Base-by-base conservation (phyloP, 2,113 vertebrate species). In the Pleuronectes platessa region DNA sequence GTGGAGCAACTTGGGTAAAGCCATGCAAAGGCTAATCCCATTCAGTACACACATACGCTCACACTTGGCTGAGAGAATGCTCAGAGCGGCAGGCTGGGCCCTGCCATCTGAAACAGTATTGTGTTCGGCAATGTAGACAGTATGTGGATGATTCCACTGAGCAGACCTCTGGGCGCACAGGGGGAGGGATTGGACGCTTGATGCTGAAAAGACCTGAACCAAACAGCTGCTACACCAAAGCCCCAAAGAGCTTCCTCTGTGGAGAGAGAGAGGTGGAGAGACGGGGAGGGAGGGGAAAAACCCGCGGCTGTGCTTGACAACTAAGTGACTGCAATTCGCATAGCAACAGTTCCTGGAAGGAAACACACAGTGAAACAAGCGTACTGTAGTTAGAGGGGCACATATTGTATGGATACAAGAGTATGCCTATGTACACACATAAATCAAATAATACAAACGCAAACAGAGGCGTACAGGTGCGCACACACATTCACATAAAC, bases 331-430 rank as follows among this genome's bases (percentile, higher is more conserved):
- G 85, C 78, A 85, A 79, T 85, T 84, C 55, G 68, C 92, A 93
- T 93, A 93, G 94, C 92, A 94, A 94, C 93, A 91, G 91, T 93
- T 89, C 74, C 86, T 86, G 90, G 79, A 91, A 85, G 75, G 78
- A 84, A 87, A 79, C 61, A 60, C 76, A 59, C 60, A 68, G 65
- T 70, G 42, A 82, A 89, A 85, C 68, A 79, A 76, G 81, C 60
- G 31, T 68, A 78, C 64, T 67, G 78, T 78, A 83, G 76, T 75
- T 74, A 84, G 59, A 71, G 20, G 35, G 47, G 56, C 54, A 58
- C 66, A 77, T 58, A 54, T n/a, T 70, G 77, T 73, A 74, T 65
- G 66, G 58, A 74, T 60, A 70, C 62, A 82, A 10, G 59, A 58
- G 79, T 27, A 60, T 11, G 37, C 26, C 61, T 71, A 55, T 71